Percentiles rank a stretch among this genome's conserved stretches.
These are phyloP conservation scores for Halcyon smyrnensis DNA, from an alignment of 2,797 vertebrate genomes.

Conservation along the genomic window DNA sequence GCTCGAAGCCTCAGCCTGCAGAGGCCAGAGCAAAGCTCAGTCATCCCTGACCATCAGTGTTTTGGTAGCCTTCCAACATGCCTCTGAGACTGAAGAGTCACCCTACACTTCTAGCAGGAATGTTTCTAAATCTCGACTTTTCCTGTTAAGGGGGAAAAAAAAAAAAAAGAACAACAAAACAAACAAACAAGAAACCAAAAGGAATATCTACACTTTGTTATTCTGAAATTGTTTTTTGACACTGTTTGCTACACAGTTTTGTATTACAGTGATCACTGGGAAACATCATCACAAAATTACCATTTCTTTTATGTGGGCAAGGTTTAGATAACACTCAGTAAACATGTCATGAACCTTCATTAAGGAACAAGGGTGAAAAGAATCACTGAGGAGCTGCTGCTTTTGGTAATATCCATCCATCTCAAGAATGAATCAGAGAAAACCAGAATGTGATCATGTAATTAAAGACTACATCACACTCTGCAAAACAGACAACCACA, in stretches of 20 bases:
- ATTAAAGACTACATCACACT: not conserved
- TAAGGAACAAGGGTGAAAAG: not conserved
- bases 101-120: not conserved
- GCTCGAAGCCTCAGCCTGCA: not conserved
- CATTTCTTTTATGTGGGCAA: not conserved
- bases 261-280: not conserved
- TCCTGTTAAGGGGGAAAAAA: not conserved
- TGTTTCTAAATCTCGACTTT: not conserved
- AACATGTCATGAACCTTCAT: not conserved
- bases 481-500: not conserved
- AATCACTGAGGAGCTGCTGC: not conserved
- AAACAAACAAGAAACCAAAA: not conserved
- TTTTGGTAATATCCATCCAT: not conserved
- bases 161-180: too few relatives aligned
- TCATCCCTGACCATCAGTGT: not conserved
- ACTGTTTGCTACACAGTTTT: not conserved
- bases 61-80: not conserved
- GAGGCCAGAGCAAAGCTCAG: not conserved
- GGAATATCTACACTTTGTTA: not conserved
- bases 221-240: not conserved
- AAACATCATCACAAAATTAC: not conserved
- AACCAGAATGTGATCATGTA: not conserved
- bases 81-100: not conserved
- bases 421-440: not conserved
- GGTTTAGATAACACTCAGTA: not conserved